Evolutionary conservation across 1,140 invertebrate species (phyloP).

Genomic region (Zaprionus nigranus): DNA sequence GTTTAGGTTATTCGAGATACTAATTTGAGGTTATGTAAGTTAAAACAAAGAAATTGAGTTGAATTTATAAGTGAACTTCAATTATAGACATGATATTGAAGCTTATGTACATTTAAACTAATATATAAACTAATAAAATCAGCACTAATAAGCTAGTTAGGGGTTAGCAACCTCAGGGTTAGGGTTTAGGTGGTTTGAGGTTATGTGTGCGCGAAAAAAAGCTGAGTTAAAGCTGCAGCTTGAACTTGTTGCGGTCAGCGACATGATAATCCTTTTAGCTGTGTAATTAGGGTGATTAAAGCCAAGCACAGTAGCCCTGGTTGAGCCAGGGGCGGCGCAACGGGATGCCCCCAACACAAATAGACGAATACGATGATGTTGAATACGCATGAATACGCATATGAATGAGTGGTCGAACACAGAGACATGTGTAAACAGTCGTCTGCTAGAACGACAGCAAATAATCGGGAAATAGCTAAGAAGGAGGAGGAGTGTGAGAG

Average conservation of each 20-base stretch:
- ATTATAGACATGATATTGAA: too few relatives aligned
- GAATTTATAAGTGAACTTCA: too few relatives aligned
- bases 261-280: conserved; percentile 84
- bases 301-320: conserved; percentile 55
- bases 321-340: conserved; percentile 5
- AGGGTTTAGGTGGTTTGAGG: not conserved
- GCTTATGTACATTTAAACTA: too few relatives aligned
- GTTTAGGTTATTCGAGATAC: too few relatives aligned
- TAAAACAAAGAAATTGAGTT: too few relatives aligned
- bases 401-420: conserved; percentile 8
- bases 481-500: not conserved
- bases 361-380: conserved; percentile 4
- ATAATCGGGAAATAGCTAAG: conserved; percentile 10
- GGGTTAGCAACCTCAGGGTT: not conserved
- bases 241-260: conserved; percentile 59
- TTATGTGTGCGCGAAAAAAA: conserved; percentile 13
- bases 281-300: conserved; percentile 82
- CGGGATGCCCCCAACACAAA: conserved; percentile 25
- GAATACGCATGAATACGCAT: conserved; percentile 8
- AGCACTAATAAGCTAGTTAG: not conserved
- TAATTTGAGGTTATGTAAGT: too few relatives aligned
- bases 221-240: conserved; percentile 15
- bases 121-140: too few relatives aligned
- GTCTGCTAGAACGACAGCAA: conserved; percentile 16
- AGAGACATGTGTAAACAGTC: conserved; percentile 5